Evolutionary conservation across 2,888 invertebrate genomes (phyloP), one percentile per base, ranked within the genome.

Genomic region (Cosmorhoe ocellata): DNA sequence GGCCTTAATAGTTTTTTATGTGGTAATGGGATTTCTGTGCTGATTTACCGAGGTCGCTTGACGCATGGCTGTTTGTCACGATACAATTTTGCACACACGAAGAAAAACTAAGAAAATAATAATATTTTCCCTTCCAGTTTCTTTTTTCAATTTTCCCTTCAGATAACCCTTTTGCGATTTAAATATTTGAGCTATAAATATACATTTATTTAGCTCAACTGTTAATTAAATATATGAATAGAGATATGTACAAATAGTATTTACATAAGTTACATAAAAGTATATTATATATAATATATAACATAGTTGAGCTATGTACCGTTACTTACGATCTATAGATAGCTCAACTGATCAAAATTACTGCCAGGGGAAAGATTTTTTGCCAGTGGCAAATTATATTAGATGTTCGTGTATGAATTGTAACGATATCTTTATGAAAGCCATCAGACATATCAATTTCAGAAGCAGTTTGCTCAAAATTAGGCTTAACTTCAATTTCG

Each of bases 1-100:
- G 10, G 43, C 36, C 71, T 61, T 77, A 79, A 78, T 78, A 76
- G 78, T 82, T 86, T 86, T 85, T 87, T 87, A 79, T 82, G 76
- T 66, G 67, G 81, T 89, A 89, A 89, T 89, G 86, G 89, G 84
- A 77, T 89, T 88, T 80, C 76, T 66, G 65, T 67, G 75, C 63
- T 81, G 89, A 88, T 86, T 82, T 87, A 84, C 78, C 64, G 67
- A 67, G 73, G 67, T 48, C 66, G 66, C 60, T 74, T 89, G 89
- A 90, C 70, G 84, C 79, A 90, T 89, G 88, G 87, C 79, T 79
- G 77, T 82, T 89, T 88, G 87, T 88, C 89, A 90, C 89, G 89
- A 89, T 71, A 89, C 81, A 76, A 88, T 88, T 87, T 87, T 71
- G 75, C 75, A 67, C 63, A 68, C 69, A 70, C 46, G 45, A 46